Evolutionary conservation across 2,797 vertebrate genomes (phyloP).

Genomic region (Cossypha heuglini): DNA sequence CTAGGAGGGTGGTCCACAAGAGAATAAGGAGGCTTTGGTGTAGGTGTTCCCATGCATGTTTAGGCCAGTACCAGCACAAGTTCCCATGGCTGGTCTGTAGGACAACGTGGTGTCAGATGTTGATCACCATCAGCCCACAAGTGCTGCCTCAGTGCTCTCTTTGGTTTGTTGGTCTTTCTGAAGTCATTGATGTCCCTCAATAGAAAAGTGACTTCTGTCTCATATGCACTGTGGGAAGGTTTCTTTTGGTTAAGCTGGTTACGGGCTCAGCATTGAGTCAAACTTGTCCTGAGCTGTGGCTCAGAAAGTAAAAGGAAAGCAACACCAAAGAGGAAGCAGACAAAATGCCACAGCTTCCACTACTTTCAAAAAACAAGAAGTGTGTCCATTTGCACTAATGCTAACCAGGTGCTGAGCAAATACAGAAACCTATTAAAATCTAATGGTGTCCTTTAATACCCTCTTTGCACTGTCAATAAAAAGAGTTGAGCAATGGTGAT

Average conservation of each 20-base stretch:
- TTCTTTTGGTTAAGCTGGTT: not conserved
- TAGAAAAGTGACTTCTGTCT: not conserved
- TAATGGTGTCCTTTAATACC: not conserved
- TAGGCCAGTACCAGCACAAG: not conserved
- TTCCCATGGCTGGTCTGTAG: not conserved
- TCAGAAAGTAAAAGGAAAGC: not conserved
- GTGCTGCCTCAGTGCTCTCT: not conserved
- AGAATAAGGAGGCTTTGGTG: not conserved
- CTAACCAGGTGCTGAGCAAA: not conserved
- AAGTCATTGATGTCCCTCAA: not conserved
- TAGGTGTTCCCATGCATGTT: not conserved
- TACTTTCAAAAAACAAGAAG: not conserved
- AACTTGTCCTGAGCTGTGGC: not conserved
- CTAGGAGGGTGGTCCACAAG: not conserved
- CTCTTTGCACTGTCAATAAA: not conserved
- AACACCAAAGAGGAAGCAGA: not conserved
- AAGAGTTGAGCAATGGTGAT: not conserved
- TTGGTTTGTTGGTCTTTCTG: not conserved
- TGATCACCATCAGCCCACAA: not conserved
- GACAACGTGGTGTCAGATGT: not conserved
- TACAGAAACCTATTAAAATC: not conserved
- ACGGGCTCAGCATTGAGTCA: not conserved
- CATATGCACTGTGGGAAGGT: not conserved
- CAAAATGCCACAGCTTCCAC: not conserved
- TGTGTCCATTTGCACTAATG: not conserved